phyloP scores from a whole-genome alignment of 2,113 vertebrate genomes.

The Mungos mungo region DNA sequence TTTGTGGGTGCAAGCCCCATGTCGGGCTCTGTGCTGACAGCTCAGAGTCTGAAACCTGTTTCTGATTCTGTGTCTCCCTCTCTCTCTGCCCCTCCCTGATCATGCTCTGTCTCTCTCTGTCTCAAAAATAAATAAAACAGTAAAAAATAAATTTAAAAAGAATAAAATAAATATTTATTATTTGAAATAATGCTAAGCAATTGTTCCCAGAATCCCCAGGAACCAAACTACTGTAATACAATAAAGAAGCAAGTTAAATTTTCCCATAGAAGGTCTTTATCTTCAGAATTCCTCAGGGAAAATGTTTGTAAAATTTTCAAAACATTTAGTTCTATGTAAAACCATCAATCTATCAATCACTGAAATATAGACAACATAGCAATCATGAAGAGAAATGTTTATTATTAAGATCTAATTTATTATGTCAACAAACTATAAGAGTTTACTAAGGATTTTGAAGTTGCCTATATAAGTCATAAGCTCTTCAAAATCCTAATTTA shows the following conservation, averaged over 20 bases:
- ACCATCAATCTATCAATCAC: background rate
- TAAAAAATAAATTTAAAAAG: no score
- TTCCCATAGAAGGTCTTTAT: background rate
- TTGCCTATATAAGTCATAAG: background rate
- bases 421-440: background rate
- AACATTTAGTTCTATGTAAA: background rate
- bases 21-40: no score
- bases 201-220: background rate
- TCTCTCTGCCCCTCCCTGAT: no score
- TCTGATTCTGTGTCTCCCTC: no score
- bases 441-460: background rate
- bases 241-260: background rate
- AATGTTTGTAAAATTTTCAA: background rate
- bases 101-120: no score
- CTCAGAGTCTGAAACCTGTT: no score
- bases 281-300: background rate
- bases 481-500: background rate
- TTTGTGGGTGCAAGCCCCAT: no score
- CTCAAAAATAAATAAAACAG: no score
- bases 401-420: background rate
- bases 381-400: background rate
- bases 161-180: background rate
- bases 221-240: background rate
- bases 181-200: slow-evolving; percentile 36
- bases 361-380: background rate